Base-by-base conservation (phyloP, 2,888 invertebrate species). In the Cephus nigrinus region DNA sequence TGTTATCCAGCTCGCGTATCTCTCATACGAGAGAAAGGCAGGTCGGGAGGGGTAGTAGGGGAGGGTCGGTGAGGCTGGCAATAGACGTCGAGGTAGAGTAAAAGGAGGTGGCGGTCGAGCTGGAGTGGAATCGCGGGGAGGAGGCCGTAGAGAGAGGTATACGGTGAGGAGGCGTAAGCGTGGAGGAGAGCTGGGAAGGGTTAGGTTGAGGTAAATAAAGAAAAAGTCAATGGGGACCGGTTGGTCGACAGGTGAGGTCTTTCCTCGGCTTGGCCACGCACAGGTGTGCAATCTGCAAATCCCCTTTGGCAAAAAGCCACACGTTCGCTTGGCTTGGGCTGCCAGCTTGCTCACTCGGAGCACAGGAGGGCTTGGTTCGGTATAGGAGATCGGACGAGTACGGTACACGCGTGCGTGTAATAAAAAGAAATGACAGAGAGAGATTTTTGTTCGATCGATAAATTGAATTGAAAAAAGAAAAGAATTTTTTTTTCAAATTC, bases 161-260 rank as follows among this genome's bases (percentile, higher is more conserved):
- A 76, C 68, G 36, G 80, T 80, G 80, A 77, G 77, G 35, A 71
- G 40, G 69, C 34, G 80, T 77, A 78, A 76, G 78, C 76, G 76
- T 71, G 75, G 77, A 73, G 68, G 78, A 75, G 77, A 76, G 81
- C 73, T 79, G 81, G 83, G 81, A 69, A 74, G 77, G 73, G n/a
- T 30, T 32, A 77, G 81, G 78, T 77, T 75, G 83, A 82, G 83
- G 84, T 84, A 84, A 88, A 87, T 84, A 86, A 89, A 89, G 88
- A 90, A 90, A 90, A 90, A 91, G 90, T 89, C 87, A 88, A 90
- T 88, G 87, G 85, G 88, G 90, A 91, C 90, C 90, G 90, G 90
- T 91, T 90, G 87, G 85, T 88, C 90, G 87, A 90, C 90, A 90
- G 90, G 88, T 90, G 90, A 89, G 89, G 90, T 90, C 90, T 90